A percentile compares a stretch with the other conserved stretches of the same genome.
phyloP scores from a whole-genome alignment of 1,140 invertebrate species.

The Danaus melanippus region DNA sequence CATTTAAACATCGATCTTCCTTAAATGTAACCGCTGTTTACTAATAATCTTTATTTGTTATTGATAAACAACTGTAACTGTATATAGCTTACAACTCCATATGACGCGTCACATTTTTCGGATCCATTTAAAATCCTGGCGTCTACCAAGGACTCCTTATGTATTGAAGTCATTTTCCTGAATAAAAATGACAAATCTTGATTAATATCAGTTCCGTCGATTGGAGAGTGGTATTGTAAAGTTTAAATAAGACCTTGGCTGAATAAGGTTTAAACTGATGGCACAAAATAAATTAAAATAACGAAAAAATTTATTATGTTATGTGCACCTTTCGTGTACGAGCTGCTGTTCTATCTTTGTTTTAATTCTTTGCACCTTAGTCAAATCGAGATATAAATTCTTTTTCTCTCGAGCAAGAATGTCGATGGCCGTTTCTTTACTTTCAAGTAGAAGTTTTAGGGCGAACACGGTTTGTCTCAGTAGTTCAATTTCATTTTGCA shows the following conservation, averaged over 20 bases:
- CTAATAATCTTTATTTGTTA: constrained; percentile 6
- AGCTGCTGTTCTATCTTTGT: constrained; percentile 30
- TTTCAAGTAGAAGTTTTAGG: constrained; percentile 28
- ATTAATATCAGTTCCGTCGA: too few species aligned
- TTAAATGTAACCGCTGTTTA: not conserved
- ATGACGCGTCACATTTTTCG: not conserved
- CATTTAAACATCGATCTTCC: constrained; percentile 16
- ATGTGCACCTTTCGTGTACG: constrained; percentile 27
- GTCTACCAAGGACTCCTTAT: constrained; percentile 30
- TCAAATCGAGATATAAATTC: constrained; percentile 30
- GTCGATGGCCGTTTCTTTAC: constrained; percentile 26
- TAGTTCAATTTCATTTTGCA: constrained; percentile 26
- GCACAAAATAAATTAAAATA: too few species aligned
- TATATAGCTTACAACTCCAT: not conserved
- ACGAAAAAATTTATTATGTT: too few species aligned
- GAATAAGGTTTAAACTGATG: too few species aligned
- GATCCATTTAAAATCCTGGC: constrained; percentile 21
- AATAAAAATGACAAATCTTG: constrained; percentile 6
- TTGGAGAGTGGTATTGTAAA: too few species aligned
- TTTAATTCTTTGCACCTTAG: constrained; percentile 23
- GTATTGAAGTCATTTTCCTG: constrained; percentile 30
- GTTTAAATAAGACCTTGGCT: too few species aligned
- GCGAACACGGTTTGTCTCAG: constrained; percentile 23
- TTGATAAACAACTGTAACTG: not conserved
- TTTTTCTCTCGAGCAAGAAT: constrained; percentile 32